Evolutionary conservation across 1,140 invertebrate species (phyloP), one percentile per base, ranked within the genome.

Genomic region (Sitodiplosis mosellana): DNA sequence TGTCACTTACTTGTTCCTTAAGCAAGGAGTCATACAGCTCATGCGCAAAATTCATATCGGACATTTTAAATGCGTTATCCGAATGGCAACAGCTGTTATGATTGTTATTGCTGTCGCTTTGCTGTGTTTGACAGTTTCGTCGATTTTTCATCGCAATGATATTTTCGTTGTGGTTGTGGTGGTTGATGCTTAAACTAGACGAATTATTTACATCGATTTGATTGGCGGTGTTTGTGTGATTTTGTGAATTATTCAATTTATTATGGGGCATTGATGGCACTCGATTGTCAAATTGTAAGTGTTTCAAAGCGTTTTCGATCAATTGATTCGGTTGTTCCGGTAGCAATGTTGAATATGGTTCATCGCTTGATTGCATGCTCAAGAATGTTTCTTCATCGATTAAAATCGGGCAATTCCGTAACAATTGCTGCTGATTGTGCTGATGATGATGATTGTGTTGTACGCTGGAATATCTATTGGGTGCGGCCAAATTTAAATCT

Each of bases 371-470:
- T 55, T 64, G 63, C 8, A 64, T 54, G 51, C 61, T 64, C 3
- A 64, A 47, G 52, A 64, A 64, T 22, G 61, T 59, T 45, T 64
- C 61, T 46, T 64, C 61, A 54, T 64, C 61, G 36, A 64, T 60
- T 7, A 64, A 38, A 46, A 64, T 59, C 12, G 61, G 59, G 22
- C 60, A 58, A 45, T 63, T 60, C 6, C 53, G 56, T 27, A 21
- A 19, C 8, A 12, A 10, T 22, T 45, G 14, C 3, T n/a, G n/a
- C n/a, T n/a, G n/a, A n/a, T n/a, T n/a, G n/a, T n/a, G n/a, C n/a
- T n/a, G n/a, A n/a, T n/a, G n/a, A n/a, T n/a, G n/a, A n/a, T n/a
- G n/a, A n/a, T n/a, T n/a, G n/a, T n/a, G n/a, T n/a, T n/a, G n/a
- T n/a, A n/a, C n/a, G n/a, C n/a, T n/a, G 17, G 5, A 3, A n/a